Conservation (phyloP, 2,888 invertebrate species). For the Agapostemon virescens region DNA sequence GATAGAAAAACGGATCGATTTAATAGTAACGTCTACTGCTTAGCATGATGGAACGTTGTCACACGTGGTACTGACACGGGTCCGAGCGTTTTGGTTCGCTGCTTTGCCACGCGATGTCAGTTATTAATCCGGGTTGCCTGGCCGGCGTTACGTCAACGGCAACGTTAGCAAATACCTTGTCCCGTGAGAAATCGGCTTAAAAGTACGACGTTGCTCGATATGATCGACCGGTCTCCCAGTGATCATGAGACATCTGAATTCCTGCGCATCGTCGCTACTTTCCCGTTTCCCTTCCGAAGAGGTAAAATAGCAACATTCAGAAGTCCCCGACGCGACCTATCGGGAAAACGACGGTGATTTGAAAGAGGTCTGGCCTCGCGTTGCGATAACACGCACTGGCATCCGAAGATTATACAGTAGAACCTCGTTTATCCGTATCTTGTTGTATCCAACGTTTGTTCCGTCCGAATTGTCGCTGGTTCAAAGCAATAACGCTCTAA, state of each 20-base stretch:
- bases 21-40: conserved; percentile 31
- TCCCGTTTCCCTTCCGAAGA: background rate
- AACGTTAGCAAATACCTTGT: conserved; percentile 28
- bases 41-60: conserved; percentile 42
- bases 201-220: conserved; percentile 33
- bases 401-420: background rate
- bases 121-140: conserved; percentile 42
- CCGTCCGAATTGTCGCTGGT: no score
- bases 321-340: background rate
- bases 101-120: conserved; percentile 26
- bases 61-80: conserved; percentile 39
- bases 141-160: conserved; percentile 40
- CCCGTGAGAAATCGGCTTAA: conserved; percentile 55
- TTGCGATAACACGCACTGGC: background rate
- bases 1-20: conserved; percentile 32
- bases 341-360: background rate
- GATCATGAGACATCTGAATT: conserved; percentile 31
- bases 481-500: no score
- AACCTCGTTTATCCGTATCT: no score
- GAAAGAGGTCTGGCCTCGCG: background rate
- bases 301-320: background rate
- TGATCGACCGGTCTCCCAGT: conserved; percentile 23
- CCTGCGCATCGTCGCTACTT: background rate
- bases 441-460: no score
- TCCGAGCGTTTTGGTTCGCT: conserved; percentile 22